Percentiles rank a stretch among this genome's conserved stretches.
These are phyloP conservation scores for Sinosuthora webbiana DNA, from an alignment of 2,113 vertebrate genomes.

Conservation along the genomic window DNA sequence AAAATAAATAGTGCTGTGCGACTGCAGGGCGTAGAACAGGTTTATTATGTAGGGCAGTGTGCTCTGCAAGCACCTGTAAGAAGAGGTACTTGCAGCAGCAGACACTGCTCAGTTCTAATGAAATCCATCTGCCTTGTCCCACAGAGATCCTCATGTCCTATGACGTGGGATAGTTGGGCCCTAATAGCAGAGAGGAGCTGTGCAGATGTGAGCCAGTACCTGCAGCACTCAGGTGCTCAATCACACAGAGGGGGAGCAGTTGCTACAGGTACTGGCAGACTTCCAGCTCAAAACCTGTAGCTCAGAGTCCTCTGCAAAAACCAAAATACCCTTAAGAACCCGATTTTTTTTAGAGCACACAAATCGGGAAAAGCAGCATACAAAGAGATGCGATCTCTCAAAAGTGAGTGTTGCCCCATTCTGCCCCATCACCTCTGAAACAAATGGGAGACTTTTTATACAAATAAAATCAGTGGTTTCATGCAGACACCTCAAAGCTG, in stretches of 20 bases:
- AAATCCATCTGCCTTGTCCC: neutral
- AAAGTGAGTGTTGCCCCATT: neutral
- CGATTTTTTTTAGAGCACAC: neutral
- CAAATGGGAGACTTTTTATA: neutral
- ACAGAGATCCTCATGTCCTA: neutral
- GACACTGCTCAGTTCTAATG: neutral
- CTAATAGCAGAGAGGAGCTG: neutral
- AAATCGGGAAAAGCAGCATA: neutral
- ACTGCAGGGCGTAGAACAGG: neutral
- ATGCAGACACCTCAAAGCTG: neutral
- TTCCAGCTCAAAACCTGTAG: neutral
- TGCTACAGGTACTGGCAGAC: neutral
- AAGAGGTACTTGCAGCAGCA: neutral
- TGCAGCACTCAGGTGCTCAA: neutral
- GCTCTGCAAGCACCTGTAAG: neutral
- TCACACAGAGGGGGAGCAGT: neutral
- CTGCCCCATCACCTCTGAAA: neutral
- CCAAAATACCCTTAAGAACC: neutral
- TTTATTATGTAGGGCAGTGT: neutral
- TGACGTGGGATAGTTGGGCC: neutral
- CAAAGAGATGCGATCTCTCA: accelerated
- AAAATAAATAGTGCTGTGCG: neutral
- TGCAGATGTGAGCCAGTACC: neutral
- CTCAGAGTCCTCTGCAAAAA: neutral
- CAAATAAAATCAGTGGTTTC: neutral